phyloP scores from a whole-genome alignment of 1,140 invertebrate genomes.

The Saccostrea glomerata region DNA sequence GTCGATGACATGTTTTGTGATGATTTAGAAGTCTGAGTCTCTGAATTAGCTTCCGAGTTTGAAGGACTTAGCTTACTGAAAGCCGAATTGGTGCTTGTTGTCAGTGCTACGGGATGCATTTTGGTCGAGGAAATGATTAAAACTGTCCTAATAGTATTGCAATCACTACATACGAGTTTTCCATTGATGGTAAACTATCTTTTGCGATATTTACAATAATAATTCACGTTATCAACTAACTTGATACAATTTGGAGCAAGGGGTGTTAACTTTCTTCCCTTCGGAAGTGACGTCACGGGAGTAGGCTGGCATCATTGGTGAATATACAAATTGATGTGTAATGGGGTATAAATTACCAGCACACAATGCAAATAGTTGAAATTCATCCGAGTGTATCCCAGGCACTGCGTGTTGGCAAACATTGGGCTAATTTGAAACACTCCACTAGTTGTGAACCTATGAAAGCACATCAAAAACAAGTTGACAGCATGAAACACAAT shows the following conservation, averaged over 20 bases:
- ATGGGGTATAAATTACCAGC: conserved; percentile 59
- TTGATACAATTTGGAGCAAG: conserved; percentile 40
- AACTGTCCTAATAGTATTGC: neutral
- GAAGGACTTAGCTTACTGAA: conserved; percentile 53
- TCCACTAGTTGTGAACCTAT: conserved; percentile 51
- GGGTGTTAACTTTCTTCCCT: conserved; percentile 43
- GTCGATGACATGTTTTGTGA: conserved; percentile 25
- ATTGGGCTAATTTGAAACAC: conserved; percentile 60
- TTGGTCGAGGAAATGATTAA: conserved; percentile 40
- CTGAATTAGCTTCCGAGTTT: conserved; percentile 18
- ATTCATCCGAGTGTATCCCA: conserved; percentile 52
- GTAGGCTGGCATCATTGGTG: conserved; percentile 56
- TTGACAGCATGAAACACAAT: conserved; percentile 47
- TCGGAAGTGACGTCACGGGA: conserved; percentile 57
- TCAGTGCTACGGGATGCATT: conserved; percentile 55
- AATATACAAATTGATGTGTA: conserved; percentile 61
- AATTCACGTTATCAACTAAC: conserved; percentile 40
- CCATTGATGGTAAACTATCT: conserved; percentile 34
- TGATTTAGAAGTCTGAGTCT: conserved; percentile 5
- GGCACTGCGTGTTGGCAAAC: conserved; percentile 60
- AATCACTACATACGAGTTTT: neutral
- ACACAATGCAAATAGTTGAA: conserved; percentile 58
- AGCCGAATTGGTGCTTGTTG: conserved; percentile 55
- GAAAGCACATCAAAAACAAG: conserved; percentile 49
- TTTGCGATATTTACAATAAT: conserved; percentile 23